Evolutionary conservation across 2,797 vertebrate species (phyloP).

Genomic region (Micropoecilia bifurca): DNA sequence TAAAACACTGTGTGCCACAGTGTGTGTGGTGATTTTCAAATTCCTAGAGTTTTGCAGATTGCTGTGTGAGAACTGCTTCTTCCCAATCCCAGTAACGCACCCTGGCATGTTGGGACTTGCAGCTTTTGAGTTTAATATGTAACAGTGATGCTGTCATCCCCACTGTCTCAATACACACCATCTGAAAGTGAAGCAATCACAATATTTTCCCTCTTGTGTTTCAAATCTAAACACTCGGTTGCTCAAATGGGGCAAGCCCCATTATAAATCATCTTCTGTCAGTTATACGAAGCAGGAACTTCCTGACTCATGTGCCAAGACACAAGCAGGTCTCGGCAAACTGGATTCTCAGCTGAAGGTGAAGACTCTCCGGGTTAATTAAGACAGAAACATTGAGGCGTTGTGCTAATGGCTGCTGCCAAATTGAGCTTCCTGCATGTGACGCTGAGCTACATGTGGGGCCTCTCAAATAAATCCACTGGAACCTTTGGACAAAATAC

Average conservation of each 20-base stretch:
- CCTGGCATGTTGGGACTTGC: conserved; percentile 28
- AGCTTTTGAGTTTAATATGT: neutral
- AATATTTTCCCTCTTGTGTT: neutral
- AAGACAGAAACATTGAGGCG: conserved; percentile 6
- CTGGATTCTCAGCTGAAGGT: conserved; percentile 7
- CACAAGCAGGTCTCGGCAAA: conserved; percentile 11
- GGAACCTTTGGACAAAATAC: neutral
- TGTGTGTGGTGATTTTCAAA: conserved; percentile 11
- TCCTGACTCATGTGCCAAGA: neutral
- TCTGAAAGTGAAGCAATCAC: neutral
- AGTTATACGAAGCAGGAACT: neutral
- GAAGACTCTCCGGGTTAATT: conserved; percentile 1
- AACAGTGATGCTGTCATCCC: neutral
- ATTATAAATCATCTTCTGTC: neutral
- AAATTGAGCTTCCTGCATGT: conserved; percentile 10
- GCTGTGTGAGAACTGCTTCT: neutral
- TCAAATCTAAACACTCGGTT: neutral
- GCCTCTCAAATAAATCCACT: neutral
- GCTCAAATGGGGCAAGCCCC: neutral
- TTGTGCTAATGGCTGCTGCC: neutral
- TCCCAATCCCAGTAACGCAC: neutral
- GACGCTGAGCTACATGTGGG: neutral
- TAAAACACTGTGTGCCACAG: neutral
- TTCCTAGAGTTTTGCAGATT: neutral
- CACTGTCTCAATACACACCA: neutral